Evolutionary conservation across 2,888 invertebrate genomes (phyloP).

Genomic region (Drosophila ustulata): DNA sequence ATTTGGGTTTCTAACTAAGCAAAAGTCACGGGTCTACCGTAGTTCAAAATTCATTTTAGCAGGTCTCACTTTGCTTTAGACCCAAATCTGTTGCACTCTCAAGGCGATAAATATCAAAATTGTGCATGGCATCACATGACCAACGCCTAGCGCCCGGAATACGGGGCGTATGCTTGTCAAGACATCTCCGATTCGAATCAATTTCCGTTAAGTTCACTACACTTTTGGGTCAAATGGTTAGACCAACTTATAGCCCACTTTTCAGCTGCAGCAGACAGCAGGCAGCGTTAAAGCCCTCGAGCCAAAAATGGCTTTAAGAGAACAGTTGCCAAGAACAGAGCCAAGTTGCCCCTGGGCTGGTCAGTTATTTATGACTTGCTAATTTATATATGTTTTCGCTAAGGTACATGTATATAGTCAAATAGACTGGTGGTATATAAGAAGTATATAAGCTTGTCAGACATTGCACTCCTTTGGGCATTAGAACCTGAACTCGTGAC

Average conservation of each 20-base stretch:
- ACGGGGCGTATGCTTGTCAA: slow-evolving; percentile 61
- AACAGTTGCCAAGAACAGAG: not conserved
- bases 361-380: slow-evolving; percentile 74
- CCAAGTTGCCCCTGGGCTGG: slow-evolving; percentile 41
- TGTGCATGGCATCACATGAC: slow-evolving; percentile 36
- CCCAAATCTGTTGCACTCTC: slow-evolving; percentile 74
- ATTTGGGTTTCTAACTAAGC: no score
- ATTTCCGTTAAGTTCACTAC: slow-evolving; percentile 79
- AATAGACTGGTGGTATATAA: slow-evolving; percentile 10
- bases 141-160: not conserved
- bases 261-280: not conserved
- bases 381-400: slow-evolving; percentile 45
- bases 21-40: not conserved
- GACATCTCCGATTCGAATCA: slow-evolving; percentile 79
- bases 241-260: slow-evolving; percentile 22
- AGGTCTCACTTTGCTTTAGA: slow-evolving; percentile 4
- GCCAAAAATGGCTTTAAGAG: slow-evolving; percentile 40
- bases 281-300: slow-evolving; percentile 43
- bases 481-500: slow-evolving; percentile 82
- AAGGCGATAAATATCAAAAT: slow-evolving; percentile 71
- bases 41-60: not conserved
- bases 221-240: slow-evolving; percentile 72
- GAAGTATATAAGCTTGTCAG: slow-evolving; percentile 56
- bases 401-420: slow-evolving; percentile 10
- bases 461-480: slow-evolving; percentile 68